Evolutionary conservation across 2,888 invertebrate genomes (phyloP).

Genomic region (Caprella mutica): DNA sequence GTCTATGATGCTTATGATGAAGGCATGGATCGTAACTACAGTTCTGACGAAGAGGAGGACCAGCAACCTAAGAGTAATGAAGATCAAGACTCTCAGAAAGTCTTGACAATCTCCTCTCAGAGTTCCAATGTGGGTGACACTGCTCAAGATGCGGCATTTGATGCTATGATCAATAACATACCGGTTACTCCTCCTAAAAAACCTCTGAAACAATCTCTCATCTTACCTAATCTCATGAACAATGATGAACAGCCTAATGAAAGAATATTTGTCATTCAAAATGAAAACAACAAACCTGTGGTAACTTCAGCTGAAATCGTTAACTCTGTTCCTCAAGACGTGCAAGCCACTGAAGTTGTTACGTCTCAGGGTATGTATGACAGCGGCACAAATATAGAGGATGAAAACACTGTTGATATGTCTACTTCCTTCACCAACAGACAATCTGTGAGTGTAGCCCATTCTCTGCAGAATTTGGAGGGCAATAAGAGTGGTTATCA

Average conservation of each 20-base stretch:
- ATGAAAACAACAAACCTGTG: not conserved
- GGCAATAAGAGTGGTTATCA: not conserved
- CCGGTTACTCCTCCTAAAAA: not conserved
- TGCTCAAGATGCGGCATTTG: conserved; percentile 33
- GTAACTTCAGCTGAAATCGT: conserved; percentile 1
- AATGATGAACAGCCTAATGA: conserved; percentile 6
- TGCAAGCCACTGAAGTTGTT: not conserved
- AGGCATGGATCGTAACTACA: conserved; percentile 34
- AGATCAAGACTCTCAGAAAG: not conserved
- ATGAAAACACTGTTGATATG: not conserved
- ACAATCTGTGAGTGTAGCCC: not conserved
- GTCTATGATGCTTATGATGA: conserved; percentile 33
- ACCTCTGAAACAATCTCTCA: not conserved
- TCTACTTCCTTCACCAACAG: not conserved
- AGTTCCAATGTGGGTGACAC: conserved; percentile 22
- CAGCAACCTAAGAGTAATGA: not conserved
- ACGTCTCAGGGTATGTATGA: conserved; percentile 7
- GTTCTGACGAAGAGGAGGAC: conserved; percentile 31
- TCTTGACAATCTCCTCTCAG: conserved; percentile 12
- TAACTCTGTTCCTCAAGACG: not conserved
- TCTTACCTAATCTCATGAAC: conserved; percentile 7
- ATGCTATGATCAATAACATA: conserved; percentile 22
- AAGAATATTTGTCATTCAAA: conserved; percentile 5
- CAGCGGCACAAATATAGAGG: not conserved
- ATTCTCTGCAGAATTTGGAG: no score